Evolutionary conservation across 2,113 vertebrate genomes (phyloP).

Genomic region (Myrmophylax atrothorax): DNA sequence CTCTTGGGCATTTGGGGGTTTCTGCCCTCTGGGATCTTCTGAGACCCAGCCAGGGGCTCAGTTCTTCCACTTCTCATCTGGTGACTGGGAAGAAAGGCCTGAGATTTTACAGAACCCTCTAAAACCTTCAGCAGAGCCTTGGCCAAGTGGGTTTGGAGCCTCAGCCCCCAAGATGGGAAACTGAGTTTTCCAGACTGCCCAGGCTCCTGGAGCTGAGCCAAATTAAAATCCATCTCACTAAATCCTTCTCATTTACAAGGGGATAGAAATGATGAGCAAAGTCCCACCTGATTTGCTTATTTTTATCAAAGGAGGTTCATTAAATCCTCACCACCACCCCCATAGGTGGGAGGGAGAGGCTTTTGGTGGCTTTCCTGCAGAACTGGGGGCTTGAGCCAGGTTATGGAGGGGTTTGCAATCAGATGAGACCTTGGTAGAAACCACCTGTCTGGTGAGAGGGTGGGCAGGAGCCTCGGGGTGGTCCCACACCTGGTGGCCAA

Average conservation of each 20-base stretch:
- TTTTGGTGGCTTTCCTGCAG: not conserved
- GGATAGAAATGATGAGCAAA: not conserved
- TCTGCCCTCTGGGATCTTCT: not conserved
- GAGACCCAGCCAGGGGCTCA: not conserved
- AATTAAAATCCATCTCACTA: not conserved
- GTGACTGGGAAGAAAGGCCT: not conserved
- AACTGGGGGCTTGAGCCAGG: no score
- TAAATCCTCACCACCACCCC: not conserved
- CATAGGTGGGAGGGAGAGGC: accelerated
- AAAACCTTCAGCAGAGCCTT: not conserved
- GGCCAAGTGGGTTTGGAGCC: not conserved
- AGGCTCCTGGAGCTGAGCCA: accelerated
- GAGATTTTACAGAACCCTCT: not conserved
- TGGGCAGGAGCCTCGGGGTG: not conserved
- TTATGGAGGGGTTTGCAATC: no score
- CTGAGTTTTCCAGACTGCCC: not conserved
- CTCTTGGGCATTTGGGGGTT: not conserved
- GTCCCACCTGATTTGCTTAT: not conserved
- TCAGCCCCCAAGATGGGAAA: not conserved
- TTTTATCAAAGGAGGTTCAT: not conserved
- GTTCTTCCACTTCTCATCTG: not conserved
- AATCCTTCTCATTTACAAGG: not conserved
- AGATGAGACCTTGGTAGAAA: not conserved
- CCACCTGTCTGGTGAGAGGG: accelerated
- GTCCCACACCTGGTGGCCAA: accelerated